phyloP scores from a whole-genome alignment of 2,113 vertebrate genomes.

The Rhipidura dahli region DNA sequence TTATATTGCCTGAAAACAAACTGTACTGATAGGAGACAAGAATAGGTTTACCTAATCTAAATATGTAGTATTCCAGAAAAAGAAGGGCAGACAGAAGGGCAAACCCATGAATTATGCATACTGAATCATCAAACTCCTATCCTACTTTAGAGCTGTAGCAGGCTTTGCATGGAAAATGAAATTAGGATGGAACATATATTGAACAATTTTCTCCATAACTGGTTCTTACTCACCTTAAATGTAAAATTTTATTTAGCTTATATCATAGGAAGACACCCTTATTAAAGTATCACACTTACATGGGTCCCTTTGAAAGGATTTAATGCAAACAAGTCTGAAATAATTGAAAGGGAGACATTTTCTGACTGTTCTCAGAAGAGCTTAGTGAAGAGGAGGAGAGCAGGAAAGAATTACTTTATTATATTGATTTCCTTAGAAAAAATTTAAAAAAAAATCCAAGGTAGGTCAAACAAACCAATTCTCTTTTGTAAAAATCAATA shows the following conservation, averaged over 20 bases:
- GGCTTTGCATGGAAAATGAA: conserved; percentile 81
- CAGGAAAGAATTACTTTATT: conserved; percentile 91
- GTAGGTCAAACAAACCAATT: conserved; percentile 89
- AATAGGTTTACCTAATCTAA: conserved; percentile 88
- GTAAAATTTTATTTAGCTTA: conserved; percentile 90
- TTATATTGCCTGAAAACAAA: conserved; percentile 44
- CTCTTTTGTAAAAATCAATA: conserved; percentile 74
- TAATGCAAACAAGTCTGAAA: conserved; percentile 90
- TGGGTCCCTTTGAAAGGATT: conserved; percentile 77
- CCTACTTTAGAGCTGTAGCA: conserved; percentile 71
- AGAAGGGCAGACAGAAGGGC: conserved; percentile 72
- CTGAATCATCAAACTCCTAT: conserved; percentile 80
- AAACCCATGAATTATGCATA: conserved; percentile 93
- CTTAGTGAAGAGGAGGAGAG: conserved; percentile 83
- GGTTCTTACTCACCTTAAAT: conserved; percentile 90
- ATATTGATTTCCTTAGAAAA: conserved; percentile 85
- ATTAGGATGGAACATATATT: conserved; percentile 88
- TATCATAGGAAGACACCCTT: conserved; percentile 81
- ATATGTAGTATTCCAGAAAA: conserved; percentile 83
- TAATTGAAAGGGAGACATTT: conserved; percentile 91
- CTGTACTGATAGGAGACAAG: conserved; percentile 66
- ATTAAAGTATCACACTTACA: conserved; percentile 80
- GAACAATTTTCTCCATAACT: conserved; percentile 91
- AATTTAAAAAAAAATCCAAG: no score
- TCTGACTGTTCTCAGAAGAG: conserved; percentile 81